Conservation (phyloP, 2,797 vertebrate genomes). For the Coluber constrictor region DNA sequence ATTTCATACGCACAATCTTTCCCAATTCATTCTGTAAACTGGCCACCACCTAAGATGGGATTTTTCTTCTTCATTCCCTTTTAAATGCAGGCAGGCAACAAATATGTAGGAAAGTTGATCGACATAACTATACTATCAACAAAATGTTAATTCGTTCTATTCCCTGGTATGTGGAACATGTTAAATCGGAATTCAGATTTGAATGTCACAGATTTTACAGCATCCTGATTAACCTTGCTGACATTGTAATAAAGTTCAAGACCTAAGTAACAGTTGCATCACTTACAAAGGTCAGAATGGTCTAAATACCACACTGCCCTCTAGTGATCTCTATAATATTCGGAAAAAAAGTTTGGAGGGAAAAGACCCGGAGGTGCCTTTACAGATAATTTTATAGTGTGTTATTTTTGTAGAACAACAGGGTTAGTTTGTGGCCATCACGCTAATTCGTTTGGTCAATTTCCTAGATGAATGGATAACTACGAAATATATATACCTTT, state of each 20-base stretch:
- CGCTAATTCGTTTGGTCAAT: slow-evolving; percentile 11
- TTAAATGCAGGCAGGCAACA: slow-evolving; percentile 65
- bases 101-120: slow-evolving; percentile 48
- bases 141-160: neutral
- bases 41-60: slow-evolving; percentile 51
- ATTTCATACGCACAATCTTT: neutral
- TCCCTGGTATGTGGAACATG: accelerated
- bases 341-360: slow-evolving; percentile 40
- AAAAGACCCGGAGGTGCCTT: slow-evolving; percentile 35
- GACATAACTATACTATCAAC: neutral
- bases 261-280: slow-evolving; percentile 66
- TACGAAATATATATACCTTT: neutral
- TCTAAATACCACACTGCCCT: slow-evolving; percentile 87
- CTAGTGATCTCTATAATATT: slow-evolving; percentile 77
- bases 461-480: neutral
- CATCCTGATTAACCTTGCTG: slow-evolving; percentile 26
- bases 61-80: slow-evolving; percentile 71
- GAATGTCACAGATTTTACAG: neutral
- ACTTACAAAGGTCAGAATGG: slow-evolving; percentile 76
- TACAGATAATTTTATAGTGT: neutral
- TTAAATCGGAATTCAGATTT: neutral
- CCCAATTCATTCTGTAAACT: neutral
- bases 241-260: slow-evolving; percentile 62
- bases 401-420: neutral
- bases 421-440: neutral